A percentile compares a stretch with the other conserved stretches of the same genome.
Evolutionary conservation across 2,888 invertebrate genomes (phyloP).

Genomic region (Drosophila maculinotata): DNA sequence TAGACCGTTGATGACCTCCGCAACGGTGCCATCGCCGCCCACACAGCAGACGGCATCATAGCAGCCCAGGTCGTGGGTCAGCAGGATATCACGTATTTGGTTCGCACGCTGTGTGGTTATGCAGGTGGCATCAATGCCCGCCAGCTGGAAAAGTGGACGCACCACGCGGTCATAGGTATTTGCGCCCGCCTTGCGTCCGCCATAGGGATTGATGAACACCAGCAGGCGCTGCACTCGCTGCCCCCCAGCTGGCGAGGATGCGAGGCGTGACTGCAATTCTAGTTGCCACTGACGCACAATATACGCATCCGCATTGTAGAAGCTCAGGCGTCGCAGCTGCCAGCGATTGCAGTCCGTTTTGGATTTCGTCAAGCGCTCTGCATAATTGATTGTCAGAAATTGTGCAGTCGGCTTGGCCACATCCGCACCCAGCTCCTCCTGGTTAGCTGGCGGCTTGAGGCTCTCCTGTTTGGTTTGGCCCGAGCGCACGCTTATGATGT

Average conservation of each 20-base stretch:
- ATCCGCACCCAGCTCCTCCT: constrained; percentile 14
- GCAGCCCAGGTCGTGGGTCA: constrained; percentile 87
- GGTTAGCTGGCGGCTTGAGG: constrained; percentile 36
- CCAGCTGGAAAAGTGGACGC: constrained; percentile 88
- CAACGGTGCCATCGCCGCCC: constrained; percentile 95
- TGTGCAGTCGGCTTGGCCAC: constrained; percentile 74
- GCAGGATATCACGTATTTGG: constrained; percentile 89
- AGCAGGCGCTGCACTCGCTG: constrained; percentile 89
- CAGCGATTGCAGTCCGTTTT: constrained; percentile 86
- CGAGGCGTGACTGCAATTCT: constrained; percentile 86
- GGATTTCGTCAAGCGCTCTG: constrained; percentile 84
- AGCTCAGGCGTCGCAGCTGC: constrained; percentile 86
- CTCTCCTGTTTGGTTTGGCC: constrained; percentile 78
- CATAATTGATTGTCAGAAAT: constrained; percentile 88
- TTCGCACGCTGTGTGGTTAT: constrained; percentile 90
- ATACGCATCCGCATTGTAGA: constrained; percentile 87
- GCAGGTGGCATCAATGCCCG: constrained; percentile 89
- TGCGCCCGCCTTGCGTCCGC: constrained; percentile 91
- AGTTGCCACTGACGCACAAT: constrained; percentile 88
- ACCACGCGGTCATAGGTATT: constrained; percentile 91
- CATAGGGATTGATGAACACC: constrained; percentile 93
- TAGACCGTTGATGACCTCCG: constrained; percentile 92
- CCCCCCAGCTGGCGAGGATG: constrained; percentile 40
- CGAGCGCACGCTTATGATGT: constrained; percentile 71
- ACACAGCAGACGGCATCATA: constrained; percentile 91